phyloP scores from a whole-genome alignment of 2,113 vertebrate genomes.

The Coryphaenoides rupestris region DNA sequence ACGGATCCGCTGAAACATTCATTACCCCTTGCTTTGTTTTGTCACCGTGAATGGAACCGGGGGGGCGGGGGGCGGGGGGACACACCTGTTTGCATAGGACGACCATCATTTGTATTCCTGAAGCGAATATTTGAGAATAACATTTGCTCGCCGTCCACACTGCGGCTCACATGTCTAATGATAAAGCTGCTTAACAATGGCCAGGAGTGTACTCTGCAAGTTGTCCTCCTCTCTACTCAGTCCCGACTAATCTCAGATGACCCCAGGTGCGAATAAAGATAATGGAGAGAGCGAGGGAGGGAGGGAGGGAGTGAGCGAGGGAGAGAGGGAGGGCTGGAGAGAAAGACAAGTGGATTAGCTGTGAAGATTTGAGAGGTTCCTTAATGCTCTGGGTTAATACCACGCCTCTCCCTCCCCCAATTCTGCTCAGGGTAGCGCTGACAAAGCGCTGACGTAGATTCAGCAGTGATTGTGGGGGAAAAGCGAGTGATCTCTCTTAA shows the following conservation, averaged over 20 bases:
- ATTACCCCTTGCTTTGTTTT: constrained; percentile 44
- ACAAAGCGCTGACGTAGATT: neutral
- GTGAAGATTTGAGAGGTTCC: constrained; percentile 47
- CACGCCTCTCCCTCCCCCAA: constrained; percentile 26
- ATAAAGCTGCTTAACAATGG: constrained; percentile 41
- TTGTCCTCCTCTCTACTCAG: constrained; percentile 20
- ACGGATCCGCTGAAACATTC: constrained; percentile 63
- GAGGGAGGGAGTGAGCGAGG: constrained; percentile 39
- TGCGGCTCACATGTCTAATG: constrained; percentile 17
- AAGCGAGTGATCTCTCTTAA: constrained; percentile 2
- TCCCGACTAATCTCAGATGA: constrained; percentile 57
- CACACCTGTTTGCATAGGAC: neutral
- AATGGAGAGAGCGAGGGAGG: constrained; percentile 35
- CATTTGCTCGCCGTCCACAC: constrained; percentile 14
- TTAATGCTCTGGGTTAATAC: constrained; percentile 40
- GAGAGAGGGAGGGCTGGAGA: constrained; percentile 33
- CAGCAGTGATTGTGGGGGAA: constrained; percentile 4
- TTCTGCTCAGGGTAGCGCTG: too few species aligned
- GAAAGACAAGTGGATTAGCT: constrained; percentile 62
- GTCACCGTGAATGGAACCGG: neutral
- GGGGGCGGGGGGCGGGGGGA: too few species aligned
- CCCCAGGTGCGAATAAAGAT: constrained; percentile 43
- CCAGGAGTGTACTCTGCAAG: constrained; percentile 39
- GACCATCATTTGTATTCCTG: neutral
- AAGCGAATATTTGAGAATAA: constrained; percentile 6